Conservation (phyloP, 2,113 vertebrate genomes). For the Rhinoptilus africanus region DNA sequence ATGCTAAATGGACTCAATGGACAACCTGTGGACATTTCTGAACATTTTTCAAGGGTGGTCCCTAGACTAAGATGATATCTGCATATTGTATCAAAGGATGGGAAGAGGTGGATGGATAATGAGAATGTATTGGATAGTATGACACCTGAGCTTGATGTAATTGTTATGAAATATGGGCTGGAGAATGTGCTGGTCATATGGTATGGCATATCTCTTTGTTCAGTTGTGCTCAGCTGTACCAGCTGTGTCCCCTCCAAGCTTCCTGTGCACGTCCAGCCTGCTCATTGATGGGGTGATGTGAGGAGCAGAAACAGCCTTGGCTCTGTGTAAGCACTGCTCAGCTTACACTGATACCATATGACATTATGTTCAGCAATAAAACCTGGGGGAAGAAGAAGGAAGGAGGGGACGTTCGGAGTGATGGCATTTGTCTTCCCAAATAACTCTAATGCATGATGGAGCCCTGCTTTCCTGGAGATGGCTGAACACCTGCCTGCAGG, state of each 20-base stretch:
- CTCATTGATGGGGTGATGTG: no score
- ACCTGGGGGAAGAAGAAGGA: not conserved
- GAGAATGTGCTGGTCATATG: not conserved
- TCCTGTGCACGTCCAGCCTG: no score
- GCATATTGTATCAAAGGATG: not conserved
- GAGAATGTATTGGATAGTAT: not conserved
- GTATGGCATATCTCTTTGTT: no score
- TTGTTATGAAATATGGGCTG: not conserved
- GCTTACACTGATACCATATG: no score
- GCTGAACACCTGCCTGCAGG: fast-evolving
- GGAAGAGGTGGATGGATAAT: not conserved
- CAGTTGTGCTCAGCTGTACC: no score
- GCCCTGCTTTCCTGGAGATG: not conserved
- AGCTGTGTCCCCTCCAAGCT: no score
- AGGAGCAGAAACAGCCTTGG: no score
- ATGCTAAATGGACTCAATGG: not conserved
- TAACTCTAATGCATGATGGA: fast-evolving
- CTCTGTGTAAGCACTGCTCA: no score
- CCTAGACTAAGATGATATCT: not conserved
- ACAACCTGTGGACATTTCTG: not conserved
- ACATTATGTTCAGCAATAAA: fast-evolving
- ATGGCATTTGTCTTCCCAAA: not conserved
- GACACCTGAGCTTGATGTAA: not conserved
- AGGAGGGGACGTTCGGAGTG: fast-evolving
- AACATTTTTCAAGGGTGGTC: not conserved